These are phyloP conservation scores for Melinaea menophilus DNA, from an alignment of 2,888 invertebrate species.

Conservation along the genomic window DNA sequence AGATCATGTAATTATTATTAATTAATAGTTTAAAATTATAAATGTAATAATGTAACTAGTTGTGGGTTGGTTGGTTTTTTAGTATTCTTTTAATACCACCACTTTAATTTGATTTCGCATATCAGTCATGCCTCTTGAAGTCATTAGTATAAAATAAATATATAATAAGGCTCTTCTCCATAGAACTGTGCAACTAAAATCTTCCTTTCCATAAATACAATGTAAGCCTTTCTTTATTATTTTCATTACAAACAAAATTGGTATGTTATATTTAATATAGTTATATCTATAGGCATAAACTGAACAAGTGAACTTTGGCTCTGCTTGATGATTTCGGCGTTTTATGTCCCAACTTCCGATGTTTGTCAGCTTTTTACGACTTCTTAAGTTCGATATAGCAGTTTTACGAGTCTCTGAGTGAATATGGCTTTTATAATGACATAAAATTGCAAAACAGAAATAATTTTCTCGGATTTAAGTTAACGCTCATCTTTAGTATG, in stretches of 20 bases:
- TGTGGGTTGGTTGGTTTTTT: too few species aligned
- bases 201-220: too few species aligned
- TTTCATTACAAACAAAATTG: not conserved
- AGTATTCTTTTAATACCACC: too few species aligned
- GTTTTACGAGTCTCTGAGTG: slow-evolving; percentile 24
- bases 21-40: too few species aligned
- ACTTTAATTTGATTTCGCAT: too few species aligned
- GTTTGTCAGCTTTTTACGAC: slow-evolving; percentile 27
- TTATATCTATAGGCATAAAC: not conserved
- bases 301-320: slow-evolving; percentile 3
- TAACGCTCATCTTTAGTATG: not conserved
- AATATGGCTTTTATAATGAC: slow-evolving; percentile 18
- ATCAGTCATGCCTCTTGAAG: too few species aligned
- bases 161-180: too few species aligned
- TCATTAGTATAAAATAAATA: too few species aligned
- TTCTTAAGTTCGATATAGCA: slow-evolving; percentile 24
- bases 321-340: not conserved
- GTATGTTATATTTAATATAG: not conserved
- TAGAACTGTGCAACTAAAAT: too few species aligned
- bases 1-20: too few species aligned
- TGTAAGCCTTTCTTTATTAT: too few species aligned
- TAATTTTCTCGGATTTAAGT: slow-evolving; percentile 35
- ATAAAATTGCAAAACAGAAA: slow-evolving; percentile 18
- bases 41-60: too few species aligned
- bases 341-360: slow-evolving; percentile 10